phyloP scores from a whole-genome alignment of 2,797 vertebrate genomes.

The Semotilus atromaculatus region DNA sequence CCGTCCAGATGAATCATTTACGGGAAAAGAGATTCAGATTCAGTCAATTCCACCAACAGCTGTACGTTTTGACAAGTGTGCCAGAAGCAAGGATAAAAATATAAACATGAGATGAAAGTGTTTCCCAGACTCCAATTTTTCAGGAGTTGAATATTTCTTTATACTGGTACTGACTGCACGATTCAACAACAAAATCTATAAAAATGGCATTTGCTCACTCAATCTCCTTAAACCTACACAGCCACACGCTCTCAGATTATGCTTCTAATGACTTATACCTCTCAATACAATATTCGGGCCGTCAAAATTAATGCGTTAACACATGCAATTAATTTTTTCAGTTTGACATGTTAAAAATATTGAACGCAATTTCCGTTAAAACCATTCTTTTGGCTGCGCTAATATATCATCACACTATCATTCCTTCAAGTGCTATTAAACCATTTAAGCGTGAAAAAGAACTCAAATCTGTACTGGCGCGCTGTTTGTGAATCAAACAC shows the following conservation, averaged over 20 bases:
- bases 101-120: conserved; percentile 49
- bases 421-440: no score
- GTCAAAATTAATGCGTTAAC: no score
- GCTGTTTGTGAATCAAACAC: no score
- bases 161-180: neutral
- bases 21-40: conserved; percentile 46
- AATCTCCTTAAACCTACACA: conserved; percentile 4
- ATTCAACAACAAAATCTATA: conserved; percentile 22
- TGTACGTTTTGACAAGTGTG: conserved; percentile 49
- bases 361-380: no score
- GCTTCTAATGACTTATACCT: neutral
- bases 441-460: no score
- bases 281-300: neutral
- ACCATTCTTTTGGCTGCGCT: no score
- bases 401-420: no score
- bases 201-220: neutral
- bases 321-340: no score
- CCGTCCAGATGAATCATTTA: conserved; percentile 54
- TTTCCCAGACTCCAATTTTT: conserved; percentile 6
- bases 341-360: no score
- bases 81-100: conserved; percentile 51
- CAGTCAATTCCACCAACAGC: conserved; percentile 45
- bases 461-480: no score
- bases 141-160: neutral
- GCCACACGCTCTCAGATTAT: neutral